A percentile compares a stretch with the other conserved stretches of the same genome.
Conservation (phyloP, 2,888 invertebrate genomes). For the Orchesella flavescens region DNA sequence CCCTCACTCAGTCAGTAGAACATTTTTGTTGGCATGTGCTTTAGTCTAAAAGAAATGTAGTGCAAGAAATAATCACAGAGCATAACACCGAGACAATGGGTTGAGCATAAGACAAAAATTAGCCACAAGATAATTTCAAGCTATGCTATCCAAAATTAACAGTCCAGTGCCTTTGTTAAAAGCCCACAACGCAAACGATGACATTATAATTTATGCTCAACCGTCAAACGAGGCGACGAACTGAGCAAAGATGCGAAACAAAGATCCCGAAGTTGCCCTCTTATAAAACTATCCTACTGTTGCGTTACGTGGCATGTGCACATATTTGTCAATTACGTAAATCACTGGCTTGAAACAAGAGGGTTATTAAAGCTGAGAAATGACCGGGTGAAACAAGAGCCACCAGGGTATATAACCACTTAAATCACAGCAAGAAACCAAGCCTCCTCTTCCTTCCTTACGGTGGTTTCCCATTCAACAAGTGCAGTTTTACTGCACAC, state of each 20-base stretch:
- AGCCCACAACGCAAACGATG: neutral
- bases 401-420: neutral
- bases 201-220: neutral
- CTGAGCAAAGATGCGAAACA: too few relatives aligned
- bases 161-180: constrained; percentile 11
- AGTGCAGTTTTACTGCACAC: neutral
- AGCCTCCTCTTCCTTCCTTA: constrained; percentile 31
- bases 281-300: neutral
- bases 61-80: neutral
- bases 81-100: neutral
- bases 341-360: constrained; percentile 42
- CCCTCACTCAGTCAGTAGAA: neutral
- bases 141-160: neutral
- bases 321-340: constrained; percentile 48
- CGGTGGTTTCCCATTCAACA: constrained; percentile 38
- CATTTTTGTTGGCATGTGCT: neutral
- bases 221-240: too few relatives aligned
- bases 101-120: neutral
- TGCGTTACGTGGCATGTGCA: neutral
- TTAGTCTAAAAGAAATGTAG: neutral
- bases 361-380: constrained; percentile 6
- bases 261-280: neutral
- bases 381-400: neutral
- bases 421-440: constrained; percentile 18
- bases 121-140: constrained; percentile 5